Conservation (phyloP, 2,888 invertebrate genomes). For the Pammene fasciana region DNA sequence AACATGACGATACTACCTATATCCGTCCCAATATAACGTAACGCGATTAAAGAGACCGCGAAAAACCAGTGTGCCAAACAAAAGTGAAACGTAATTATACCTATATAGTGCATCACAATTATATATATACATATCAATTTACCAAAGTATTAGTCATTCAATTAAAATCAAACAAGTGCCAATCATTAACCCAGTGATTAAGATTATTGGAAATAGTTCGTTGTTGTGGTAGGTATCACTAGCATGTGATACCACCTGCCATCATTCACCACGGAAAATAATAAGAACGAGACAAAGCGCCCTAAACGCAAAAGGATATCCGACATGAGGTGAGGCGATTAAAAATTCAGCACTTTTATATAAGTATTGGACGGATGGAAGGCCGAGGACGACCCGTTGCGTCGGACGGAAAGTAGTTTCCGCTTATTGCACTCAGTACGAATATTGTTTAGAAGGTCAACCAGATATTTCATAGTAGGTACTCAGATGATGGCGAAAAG, state of each 20-base stretch:
- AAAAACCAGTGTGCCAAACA: slow-evolving; percentile 3
- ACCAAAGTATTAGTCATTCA: background rate
- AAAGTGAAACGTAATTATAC: slow-evolving; percentile 3
- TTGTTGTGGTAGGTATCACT: slow-evolving; percentile 78
- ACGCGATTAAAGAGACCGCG: background rate
- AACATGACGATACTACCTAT: slow-evolving; percentile 27
- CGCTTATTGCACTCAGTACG: slow-evolving; percentile 23
- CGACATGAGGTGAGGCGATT: slow-evolving; percentile 74
- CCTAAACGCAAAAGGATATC: slow-evolving; percentile 72
- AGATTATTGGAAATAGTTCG: slow-evolving; percentile 40
- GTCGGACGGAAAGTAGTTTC: slow-evolving; percentile 24
- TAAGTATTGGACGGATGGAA: background rate
- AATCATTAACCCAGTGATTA: background rate
- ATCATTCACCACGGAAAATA: slow-evolving; percentile 70
- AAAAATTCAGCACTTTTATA: background rate
- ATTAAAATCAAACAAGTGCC: background rate
- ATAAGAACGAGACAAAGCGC: slow-evolving; percentile 67
- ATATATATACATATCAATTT: background rate
- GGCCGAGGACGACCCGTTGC: slow-evolving; percentile 11
- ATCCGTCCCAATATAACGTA: background rate
- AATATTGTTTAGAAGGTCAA: slow-evolving; percentile 19
- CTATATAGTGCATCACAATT: background rate
- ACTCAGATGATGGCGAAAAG: too few species aligned
- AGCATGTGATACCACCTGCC: slow-evolving; percentile 75
- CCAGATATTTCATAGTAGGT: too few species aligned